Conservation (phyloP, 30 jellyfish, hydroid and myxozoan genomes). For the Mastigias papua region DNA sequence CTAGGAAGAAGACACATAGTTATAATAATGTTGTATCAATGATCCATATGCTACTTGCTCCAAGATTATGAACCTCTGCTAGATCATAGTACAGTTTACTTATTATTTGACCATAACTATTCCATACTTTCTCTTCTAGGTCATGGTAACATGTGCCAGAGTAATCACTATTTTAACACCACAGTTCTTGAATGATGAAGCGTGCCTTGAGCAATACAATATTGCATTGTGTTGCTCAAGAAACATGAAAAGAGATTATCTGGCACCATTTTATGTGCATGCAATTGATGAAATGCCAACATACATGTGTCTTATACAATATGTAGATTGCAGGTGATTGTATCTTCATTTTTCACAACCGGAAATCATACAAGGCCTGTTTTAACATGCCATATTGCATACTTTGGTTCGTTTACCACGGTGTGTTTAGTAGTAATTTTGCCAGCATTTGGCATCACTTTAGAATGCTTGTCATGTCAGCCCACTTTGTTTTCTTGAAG, state of each 20-base stretch:
- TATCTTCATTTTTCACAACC: too few relatives aligned
- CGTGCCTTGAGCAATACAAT: constrained; percentile 89
- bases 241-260: constrained; percentile 78
- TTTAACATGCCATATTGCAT: not conserved
- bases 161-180: constrained; percentile 81
- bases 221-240: constrained; percentile 91
- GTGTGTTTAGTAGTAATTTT: too few relatives aligned
- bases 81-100: not conserved
- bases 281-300: constrained; percentile 79
- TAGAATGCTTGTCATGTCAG: too few relatives aligned
- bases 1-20: too few relatives aligned
- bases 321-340: constrained; percentile 87
- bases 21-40: too few relatives aligned
- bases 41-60: not conserved
- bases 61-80: not conserved
- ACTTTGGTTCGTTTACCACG: too few relatives aligned
- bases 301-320: constrained; percentile 88
- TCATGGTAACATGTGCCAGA: constrained; percentile 83
- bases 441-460: too few relatives aligned
- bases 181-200: constrained; percentile 56
- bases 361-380: too few relatives aligned
- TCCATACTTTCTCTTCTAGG: constrained; percentile 22
- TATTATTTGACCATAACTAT: not conserved
- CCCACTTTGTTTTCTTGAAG: too few relatives aligned
- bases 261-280: constrained; percentile 87